These are phyloP conservation scores for Calyptomena viridis DNA, from an alignment of 2,113 vertebrate species.

Conservation along the genomic window DNA sequence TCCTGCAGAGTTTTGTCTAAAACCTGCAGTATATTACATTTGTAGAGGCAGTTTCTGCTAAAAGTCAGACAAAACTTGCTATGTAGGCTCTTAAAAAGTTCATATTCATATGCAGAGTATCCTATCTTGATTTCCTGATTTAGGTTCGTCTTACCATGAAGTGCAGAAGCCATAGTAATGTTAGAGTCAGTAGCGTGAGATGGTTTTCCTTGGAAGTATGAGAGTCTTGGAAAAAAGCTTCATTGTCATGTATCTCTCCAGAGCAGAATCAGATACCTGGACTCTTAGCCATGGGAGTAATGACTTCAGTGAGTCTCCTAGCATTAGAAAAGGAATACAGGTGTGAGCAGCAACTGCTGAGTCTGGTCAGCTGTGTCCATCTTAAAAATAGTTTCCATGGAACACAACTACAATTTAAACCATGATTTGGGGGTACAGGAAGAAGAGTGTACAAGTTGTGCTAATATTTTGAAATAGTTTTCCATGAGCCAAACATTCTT, in stretches of 20 bases:
- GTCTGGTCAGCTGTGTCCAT: not conserved
- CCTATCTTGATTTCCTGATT: not conserved
- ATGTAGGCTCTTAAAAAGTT: not conserved
- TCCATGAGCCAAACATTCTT: not conserved
- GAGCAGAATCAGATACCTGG: not conserved
- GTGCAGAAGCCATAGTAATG: not conserved
- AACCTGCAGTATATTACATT: not conserved
- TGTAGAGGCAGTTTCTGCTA: not conserved
- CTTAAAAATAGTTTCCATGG: not conserved
- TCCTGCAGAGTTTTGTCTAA: not conserved
- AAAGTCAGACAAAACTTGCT: not conserved
- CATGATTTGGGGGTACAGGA: not conserved
- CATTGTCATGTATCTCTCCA: not conserved
- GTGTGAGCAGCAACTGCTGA: not conserved
- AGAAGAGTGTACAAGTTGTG: not conserved
- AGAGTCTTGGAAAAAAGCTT: not conserved
- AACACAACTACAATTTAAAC: not conserved
- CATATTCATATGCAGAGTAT: rapidly evolving
- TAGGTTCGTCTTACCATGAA: not conserved
- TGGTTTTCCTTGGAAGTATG: not conserved
- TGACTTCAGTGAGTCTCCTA: not conserved
- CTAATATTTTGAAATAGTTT: not conserved
- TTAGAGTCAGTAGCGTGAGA: not conserved
- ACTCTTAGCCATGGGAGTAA: not conserved
- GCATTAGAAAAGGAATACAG: not conserved